Evolutionary conservation across 2,113 vertebrate genomes (phyloP).

Genomic region (Syrmaticus mikado): DNA sequence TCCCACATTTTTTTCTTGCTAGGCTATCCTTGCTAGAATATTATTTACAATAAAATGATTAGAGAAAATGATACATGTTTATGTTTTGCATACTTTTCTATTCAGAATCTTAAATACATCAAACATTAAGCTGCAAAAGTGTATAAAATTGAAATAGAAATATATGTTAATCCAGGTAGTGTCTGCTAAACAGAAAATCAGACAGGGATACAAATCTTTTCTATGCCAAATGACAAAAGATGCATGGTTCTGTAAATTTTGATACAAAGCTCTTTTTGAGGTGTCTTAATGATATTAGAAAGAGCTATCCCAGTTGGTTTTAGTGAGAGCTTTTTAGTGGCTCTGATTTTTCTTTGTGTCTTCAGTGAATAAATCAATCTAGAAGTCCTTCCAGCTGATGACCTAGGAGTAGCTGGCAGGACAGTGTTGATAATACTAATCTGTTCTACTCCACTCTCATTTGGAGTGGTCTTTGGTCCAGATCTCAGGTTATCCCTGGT

Average conservation of each 20-base stretch:
- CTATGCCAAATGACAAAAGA: background rate
- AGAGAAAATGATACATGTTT: background rate
- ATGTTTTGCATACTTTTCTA: background rate
- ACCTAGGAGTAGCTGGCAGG: background rate
- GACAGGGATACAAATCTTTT: background rate
- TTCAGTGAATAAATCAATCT: background rate
- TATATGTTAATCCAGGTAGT: background rate
- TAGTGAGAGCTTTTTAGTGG: rapidly evolving
- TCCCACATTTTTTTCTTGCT: background rate
- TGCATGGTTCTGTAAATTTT: background rate
- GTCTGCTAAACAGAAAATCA: background rate
- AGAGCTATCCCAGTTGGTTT: background rate
- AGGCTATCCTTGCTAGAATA: background rate
- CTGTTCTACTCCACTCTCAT: background rate
- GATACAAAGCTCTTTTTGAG: background rate
- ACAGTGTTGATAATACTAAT: rapidly evolving
- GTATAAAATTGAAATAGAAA: background rate
- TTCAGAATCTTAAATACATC: background rate
- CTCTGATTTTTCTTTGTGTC: background rate
- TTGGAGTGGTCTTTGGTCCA: background rate
- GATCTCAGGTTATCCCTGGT: rapidly evolving
- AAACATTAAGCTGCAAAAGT: background rate
- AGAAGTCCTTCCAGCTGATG: background rate
- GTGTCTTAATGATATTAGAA: background rate
- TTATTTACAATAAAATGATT: background rate